Conservation (phyloP, 2,797 vertebrate species). For the Anguilla marmorata region DNA sequence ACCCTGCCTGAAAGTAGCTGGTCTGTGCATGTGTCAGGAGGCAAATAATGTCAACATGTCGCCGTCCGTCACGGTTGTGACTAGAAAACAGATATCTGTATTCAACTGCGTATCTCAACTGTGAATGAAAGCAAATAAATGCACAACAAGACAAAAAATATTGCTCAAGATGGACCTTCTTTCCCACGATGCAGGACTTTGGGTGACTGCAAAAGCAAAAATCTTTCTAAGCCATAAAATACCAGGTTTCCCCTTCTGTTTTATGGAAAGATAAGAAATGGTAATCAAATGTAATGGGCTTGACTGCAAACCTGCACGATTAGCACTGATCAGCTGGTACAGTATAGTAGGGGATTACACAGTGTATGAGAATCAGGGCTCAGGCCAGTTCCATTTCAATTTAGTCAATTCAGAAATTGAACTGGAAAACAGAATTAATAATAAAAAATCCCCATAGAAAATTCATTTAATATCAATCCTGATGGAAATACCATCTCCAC, state of each 20-base stretch:
- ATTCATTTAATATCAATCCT: neutral
- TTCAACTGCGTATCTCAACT: neutral
- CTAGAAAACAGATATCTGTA: neutral
- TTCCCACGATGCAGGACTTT: neutral
- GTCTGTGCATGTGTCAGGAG: neutral
- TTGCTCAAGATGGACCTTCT: neutral
- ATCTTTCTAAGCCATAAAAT: neutral
- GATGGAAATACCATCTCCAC: neutral
- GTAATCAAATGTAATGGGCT: neutral
- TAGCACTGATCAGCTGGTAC: neutral
- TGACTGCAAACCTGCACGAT: neutral
- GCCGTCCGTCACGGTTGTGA: neutral
- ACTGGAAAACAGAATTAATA: neutral
- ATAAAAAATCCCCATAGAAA: neutral
- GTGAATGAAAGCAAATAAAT: neutral
- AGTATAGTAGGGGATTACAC: neutral
- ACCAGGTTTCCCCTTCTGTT: neutral
- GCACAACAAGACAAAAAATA: neutral
- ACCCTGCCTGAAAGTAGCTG: neutral
- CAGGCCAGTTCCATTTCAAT: neutral
- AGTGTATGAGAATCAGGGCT: neutral
- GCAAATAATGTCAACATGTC: neutral
- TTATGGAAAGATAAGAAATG: neutral
- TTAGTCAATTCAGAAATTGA: neutral
- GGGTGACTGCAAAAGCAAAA: neutral